Base-by-base conservation (phyloP, 2,797 vertebrate species). In the Helicolenus hilgendorfi region DNA sequence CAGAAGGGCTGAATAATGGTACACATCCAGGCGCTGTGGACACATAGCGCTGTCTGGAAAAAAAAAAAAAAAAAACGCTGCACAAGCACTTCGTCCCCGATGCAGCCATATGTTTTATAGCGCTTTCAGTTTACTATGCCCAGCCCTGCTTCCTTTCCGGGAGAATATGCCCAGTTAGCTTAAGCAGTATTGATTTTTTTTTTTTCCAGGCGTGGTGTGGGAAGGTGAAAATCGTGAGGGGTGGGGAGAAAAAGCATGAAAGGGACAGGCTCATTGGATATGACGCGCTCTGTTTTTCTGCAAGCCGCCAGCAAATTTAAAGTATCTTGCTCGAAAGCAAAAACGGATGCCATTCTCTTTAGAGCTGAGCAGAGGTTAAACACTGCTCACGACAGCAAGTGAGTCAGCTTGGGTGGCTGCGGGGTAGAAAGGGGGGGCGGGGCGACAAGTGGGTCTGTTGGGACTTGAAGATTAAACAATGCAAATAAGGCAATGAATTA, bases 101-200 rank as follows among this genome's bases (percentile, higher is more conserved):
- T 79, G 83, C 79, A 31, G 91, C 92, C 91, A 95, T 95, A 92
- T 94, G 94, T 94, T 96, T 96, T 91, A 95, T 90, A 92, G 94
- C 75, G 55, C 88, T 83, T 92, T 91, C 79, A 77, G 87, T 96
- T 94, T 92, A 89, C 91, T 86, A 72, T 79, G 73, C 81, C 88
- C 68, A 27, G 84, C 76, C 80, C 86, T 11, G 67, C 86, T 82
- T 89, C 70, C 87, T 91, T 68, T 89, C 80, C 5, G 4, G 65
- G 58, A 85, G 92, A 94, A 93, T 90, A 83, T 92, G 90, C 84
- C 92, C 89, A 76, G 92, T 92, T 95, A 92, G 88, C 87, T 89
- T 90, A 89, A 91, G 88, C 84, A 85, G 82, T 87, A 95, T 93
- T 81, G 94, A 96, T 93, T 95, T 86, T 60, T 83, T 80, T 63